A percentile compares a stretch with the other conserved stretches of the same genome.
Conservation (phyloP, 2,797 vertebrate genomes). For the Zonotrichia albicollis region DNA sequence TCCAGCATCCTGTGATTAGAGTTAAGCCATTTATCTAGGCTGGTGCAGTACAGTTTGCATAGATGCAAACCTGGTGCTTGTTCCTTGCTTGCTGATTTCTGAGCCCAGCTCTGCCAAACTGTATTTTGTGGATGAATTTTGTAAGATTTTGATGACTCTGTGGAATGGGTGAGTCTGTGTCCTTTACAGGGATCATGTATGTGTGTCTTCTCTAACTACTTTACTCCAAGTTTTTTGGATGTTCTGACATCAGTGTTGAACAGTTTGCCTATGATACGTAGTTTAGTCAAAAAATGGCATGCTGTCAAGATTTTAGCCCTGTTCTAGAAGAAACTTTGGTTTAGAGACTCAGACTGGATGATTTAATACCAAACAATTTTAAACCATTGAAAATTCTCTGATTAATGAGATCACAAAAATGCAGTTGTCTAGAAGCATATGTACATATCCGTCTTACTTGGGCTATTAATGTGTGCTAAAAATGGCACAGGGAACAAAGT, state of each 20-base stretch:
- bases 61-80: not conserved
- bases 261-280: rapidly evolving
- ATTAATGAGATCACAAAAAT: not conserved
- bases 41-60: not conserved
- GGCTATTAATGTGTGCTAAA: not conserved
- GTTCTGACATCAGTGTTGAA: not conserved
- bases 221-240: not conserved
- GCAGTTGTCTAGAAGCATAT: not conserved
- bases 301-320: not conserved
- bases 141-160: not conserved
- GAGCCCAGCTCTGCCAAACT: not conserved
- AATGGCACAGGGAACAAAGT: not conserved
- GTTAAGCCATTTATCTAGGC: rapidly evolving
- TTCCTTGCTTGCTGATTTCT: not conserved
- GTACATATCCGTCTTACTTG: not conserved
- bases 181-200: not conserved
- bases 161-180: not conserved
- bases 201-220: not conserved
- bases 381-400: not conserved
- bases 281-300: not conserved
- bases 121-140: rapidly evolving
- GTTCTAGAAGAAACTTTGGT: not conserved
- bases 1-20: not conserved
- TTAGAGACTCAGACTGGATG: not conserved
- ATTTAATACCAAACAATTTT: not conserved